Evolutionary conservation across 1,140 invertebrate genomes (phyloP).

Genomic region (Muscidifurax raptorellus): DNA sequence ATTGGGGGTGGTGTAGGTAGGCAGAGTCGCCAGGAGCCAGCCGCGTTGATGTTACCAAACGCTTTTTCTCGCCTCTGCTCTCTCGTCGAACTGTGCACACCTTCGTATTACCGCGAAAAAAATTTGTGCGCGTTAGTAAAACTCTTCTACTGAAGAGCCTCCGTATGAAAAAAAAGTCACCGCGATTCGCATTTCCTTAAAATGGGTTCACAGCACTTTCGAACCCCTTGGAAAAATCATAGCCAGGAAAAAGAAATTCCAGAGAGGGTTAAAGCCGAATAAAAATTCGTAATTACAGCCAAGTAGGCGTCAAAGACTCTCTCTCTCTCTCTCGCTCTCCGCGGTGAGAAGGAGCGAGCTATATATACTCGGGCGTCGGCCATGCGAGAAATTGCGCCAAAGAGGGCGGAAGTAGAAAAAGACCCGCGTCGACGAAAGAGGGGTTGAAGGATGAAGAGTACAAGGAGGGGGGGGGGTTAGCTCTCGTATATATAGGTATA

Average conservation of each 20-base stretch:
- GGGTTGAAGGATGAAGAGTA: not conserved
- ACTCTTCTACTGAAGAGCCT: too few species aligned
- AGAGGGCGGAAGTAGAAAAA: slow-evolving; percentile 45
- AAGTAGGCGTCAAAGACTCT: slow-evolving; percentile 22
- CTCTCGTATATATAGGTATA: too few species aligned
- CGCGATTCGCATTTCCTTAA: too few species aligned
- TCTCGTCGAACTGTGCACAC: not conserved
- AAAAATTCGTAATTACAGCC: slow-evolving; percentile 26
- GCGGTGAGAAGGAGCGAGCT: slow-evolving; percentile 22
- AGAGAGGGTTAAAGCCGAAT: not conserved
- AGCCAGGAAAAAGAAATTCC: not conserved
- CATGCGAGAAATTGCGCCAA: slow-evolving; percentile 41
- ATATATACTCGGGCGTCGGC: slow-evolving; percentile 15
- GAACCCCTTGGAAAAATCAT: too few species aligned
- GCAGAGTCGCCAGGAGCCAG: slow-evolving; percentile 31
- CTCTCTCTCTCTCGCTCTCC: too few species aligned
- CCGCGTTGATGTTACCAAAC: slow-evolving; percentile 56
- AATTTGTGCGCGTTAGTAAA: slow-evolving; percentile 29
- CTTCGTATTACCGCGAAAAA: slow-evolving; percentile 46
- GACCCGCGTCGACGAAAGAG: slow-evolving; percentile 25
- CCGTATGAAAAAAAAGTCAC: too few species aligned
- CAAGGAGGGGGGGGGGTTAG: not conserved
- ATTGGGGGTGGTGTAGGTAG: slow-evolving; percentile 59
- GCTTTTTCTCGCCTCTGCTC: slow-evolving; percentile 51
- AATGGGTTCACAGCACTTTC: too few species aligned